Conservation (phyloP, 1,140 invertebrate species). For the Zaprionus taronus region DNA sequence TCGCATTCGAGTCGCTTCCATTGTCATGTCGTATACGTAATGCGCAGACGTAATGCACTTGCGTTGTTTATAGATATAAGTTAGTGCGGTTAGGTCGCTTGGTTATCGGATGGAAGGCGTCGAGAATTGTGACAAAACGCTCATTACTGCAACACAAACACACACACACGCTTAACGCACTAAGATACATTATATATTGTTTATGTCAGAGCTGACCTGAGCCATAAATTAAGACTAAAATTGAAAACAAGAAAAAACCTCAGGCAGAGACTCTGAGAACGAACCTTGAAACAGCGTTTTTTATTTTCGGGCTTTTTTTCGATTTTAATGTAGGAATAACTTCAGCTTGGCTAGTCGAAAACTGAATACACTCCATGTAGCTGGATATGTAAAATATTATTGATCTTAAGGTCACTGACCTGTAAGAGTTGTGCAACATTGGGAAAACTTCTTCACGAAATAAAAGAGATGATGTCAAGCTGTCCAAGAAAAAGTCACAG, state of each 20-base stretch:
- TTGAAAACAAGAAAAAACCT: conserved; percentile 4
- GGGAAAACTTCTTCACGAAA: no score
- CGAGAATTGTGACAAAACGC: conserved; percentile 49
- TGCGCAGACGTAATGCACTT: conserved; percentile 60
- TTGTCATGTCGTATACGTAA: conserved; percentile 26
- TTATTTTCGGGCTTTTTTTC: neutral
- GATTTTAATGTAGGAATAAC: neutral
- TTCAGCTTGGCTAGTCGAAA: neutral
- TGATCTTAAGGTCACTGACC: no score
- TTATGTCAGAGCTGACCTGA: conserved; percentile 33
- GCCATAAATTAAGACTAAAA: conserved; percentile 50
- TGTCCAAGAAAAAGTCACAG: no score
- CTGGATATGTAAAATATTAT: neutral
- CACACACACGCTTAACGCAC: conserved; percentile 11
- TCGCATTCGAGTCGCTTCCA: conserved; percentile 60
- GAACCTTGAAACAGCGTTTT: conserved; percentile 1
- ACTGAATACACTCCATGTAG: neutral
- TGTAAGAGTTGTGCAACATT: no score
- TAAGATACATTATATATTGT: conserved; percentile 51
- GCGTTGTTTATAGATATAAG: conserved; percentile 40
- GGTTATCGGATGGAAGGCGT: conserved; percentile 42
- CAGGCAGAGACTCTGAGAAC: neutral
- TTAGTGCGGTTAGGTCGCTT: conserved; percentile 32
- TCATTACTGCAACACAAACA: conserved; percentile 46
- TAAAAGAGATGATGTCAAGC: no score